These are phyloP conservation scores for Cichlasoma orientale DNA, from an alignment of 2,797 vertebrate species.

Conservation along the genomic window DNA sequence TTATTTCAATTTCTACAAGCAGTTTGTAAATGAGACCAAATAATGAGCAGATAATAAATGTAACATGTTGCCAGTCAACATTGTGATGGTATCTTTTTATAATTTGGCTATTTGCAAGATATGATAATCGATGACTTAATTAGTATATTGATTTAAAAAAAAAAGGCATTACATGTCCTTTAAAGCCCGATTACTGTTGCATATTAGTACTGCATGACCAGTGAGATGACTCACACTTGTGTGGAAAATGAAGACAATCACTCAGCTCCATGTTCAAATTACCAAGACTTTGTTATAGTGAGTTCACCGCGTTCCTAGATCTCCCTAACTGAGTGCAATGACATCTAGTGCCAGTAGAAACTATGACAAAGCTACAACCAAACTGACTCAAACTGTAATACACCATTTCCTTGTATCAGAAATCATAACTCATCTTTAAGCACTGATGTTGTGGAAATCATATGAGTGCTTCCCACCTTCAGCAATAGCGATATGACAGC, in stretches of 20 bases:
- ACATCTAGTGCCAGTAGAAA: not conserved
- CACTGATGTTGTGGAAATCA: not conserved
- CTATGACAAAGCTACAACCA: not conserved
- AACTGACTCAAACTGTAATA: not conserved
- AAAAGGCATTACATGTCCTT: not conserved
- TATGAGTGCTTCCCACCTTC: not conserved
- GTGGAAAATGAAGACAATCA: not conserved
- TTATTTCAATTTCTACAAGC: not conserved
- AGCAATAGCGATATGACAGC: constrained; percentile 5
- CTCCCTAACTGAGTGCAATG: not conserved
- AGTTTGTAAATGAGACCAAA: not conserved
- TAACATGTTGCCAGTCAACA: not conserved
- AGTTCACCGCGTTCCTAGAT: not conserved
- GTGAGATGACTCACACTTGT: not conserved
- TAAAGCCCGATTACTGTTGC: not conserved
- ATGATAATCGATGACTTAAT: not conserved
- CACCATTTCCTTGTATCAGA: not conserved
- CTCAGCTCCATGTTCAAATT: not conserved
- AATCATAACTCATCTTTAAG: not conserved
- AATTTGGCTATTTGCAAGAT: not conserved
- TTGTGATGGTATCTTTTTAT: not conserved
- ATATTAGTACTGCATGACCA: not conserved
- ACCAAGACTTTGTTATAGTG: not conserved
- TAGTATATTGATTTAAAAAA: not conserved
- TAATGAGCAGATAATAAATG: not conserved